Evolutionary conservation across 2,888 invertebrate species (phyloP).

Genomic region (Nineta flava): DNA sequence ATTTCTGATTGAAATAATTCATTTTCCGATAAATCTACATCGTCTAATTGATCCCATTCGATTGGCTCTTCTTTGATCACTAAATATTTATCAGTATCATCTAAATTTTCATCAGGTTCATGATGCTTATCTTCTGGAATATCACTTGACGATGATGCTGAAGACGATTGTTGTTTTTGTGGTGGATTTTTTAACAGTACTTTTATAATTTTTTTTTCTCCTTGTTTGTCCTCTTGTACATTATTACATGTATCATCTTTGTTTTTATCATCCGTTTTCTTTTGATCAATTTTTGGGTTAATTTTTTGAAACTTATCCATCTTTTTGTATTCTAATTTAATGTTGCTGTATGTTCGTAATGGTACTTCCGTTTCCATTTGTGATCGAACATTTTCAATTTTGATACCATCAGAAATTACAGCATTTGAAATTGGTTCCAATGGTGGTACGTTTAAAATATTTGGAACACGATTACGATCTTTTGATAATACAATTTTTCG

Average conservation of each 20-base stretch:
- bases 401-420: background rate
- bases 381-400: background rate
- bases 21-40: slow-evolving; percentile 47
- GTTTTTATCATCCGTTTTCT: background rate
- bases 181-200: background rate
- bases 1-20: slow-evolving; percentile 51
- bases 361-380: background rate
- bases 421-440: background rate
- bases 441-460: background rate
- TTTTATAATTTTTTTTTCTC: background rate
- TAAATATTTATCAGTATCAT: slow-evolving; percentile 21
- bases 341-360: background rate
- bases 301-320: background rate
- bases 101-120: background rate
- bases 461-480: background rate
- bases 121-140: background rate
- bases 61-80: slow-evolving; percentile 38
- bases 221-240: background rate
- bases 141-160: background rate
- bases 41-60: slow-evolving; percentile 53
- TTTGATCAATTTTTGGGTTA: background rate
- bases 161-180: background rate
- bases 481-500: background rate
- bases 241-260: background rate
- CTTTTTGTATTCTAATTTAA: background rate